Conservation (phyloP, 2,888 invertebrate species). For the Ganaspis brasiliensis region DNA sequence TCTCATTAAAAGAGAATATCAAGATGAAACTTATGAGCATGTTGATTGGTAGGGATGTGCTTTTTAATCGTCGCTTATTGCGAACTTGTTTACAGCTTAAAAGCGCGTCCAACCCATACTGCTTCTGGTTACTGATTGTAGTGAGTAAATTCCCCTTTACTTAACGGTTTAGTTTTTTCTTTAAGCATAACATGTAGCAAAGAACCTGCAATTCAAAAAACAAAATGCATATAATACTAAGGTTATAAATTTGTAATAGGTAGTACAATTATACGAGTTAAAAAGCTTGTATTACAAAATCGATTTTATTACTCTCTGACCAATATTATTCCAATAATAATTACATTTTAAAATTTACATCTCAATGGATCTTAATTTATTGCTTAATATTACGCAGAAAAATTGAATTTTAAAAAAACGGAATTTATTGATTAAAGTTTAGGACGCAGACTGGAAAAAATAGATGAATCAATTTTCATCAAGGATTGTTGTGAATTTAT, state of each 20-base stretch:
- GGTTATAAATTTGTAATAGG: too few species aligned
- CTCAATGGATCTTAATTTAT: too few species aligned
- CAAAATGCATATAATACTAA: background rate
- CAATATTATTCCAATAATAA: background rate
- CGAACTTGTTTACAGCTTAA: constrained; percentile 62
- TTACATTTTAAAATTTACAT: constrained; percentile 19
- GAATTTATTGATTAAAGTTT: too few species aligned
- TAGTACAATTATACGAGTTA: background rate
- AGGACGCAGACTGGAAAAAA: too few species aligned
- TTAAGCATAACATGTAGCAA: background rate
- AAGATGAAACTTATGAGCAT: constrained; percentile 43
- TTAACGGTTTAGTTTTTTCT: background rate
- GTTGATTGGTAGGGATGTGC: constrained; percentile 38
- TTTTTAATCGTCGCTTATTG: constrained; percentile 64
- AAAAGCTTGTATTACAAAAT: background rate
- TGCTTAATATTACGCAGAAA: too few species aligned
- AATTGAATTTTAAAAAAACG: too few species aligned
- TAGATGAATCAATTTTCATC: too few species aligned
- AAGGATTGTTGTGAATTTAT: too few species aligned
- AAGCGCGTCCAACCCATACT: constrained; percentile 44
- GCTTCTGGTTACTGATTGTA: background rate
- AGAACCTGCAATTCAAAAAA: background rate
- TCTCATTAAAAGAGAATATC: background rate
- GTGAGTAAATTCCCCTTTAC: constrained; percentile 11
- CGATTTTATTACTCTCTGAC: background rate